Evolutionary conservation across 2,797 vertebrate genomes (phyloP), one percentile per base, ranked within the genome.

Genomic region (Acomys russatus): DNA sequence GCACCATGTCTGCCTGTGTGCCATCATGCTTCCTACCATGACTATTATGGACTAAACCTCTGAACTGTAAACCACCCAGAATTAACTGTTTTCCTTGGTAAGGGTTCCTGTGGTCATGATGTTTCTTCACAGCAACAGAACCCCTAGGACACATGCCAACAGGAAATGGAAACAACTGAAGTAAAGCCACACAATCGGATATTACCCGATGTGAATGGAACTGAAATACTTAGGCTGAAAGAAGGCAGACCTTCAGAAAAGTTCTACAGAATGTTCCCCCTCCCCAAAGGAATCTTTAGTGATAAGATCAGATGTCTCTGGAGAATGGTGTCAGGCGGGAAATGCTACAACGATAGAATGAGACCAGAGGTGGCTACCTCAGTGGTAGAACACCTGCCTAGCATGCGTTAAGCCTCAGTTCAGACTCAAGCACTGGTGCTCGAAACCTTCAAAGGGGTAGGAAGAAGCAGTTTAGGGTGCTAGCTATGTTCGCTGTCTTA

Each of bases 211-310:
- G 35, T 71, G 44, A 25, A 15, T 84, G 76, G 71, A 82, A 61
- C 82, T 88, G 79, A 82, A 89, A 85, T 93, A 91, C 63, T 76
- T n/a, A 51, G 56, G 85, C 9, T 90, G 59, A 97, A 95, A 87
- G 74, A 95, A 82, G 54, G 74, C 10, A 4, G 35, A 9, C 23
- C 25, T 88, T 30, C 28, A n/a, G 38, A 87, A 64, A 8, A 74
- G 6, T 49, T 74, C 11, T 61, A 74, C 25, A 74, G 20, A 20
- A 44, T 25, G 59, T 8, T 64, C 28, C 30, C 44, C 38, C 18
- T 2, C 49, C 28, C 1, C 54, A 5, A 77, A 70, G 44, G 11
- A 70, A 9, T 70, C 44, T 54, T 28, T 56, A 93, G 30, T 74
- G 15, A 87, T 25, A 83, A 63, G 82, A 71, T 35, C 63, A 91